A percentile compares a stretch with the other conserved stretches of the same genome.
These are phyloP conservation scores for Drosophila neotestacea DNA, from an alignment of 2,888 invertebrate genomes.

Conservation along the genomic window DNA sequence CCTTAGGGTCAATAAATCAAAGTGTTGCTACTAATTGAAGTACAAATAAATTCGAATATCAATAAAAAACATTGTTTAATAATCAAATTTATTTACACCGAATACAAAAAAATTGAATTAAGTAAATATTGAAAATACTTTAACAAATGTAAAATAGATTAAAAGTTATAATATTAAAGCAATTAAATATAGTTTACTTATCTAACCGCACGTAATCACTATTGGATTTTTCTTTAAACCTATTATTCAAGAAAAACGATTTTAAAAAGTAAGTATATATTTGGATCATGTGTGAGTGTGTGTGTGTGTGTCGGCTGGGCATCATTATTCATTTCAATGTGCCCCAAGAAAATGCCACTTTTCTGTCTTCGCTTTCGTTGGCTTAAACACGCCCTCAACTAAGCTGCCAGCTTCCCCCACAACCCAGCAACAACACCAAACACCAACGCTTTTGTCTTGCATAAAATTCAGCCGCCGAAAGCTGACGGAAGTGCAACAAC, in stretches of 20 bases:
- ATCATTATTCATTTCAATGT: constrained; percentile 35
- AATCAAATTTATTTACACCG: no score
- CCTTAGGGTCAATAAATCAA: constrained; percentile 32
- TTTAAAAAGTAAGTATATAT: constrained; percentile 44
- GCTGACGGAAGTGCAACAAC: constrained; percentile 60
- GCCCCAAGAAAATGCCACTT: constrained; percentile 40
- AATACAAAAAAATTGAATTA: neutral
- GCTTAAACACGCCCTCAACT: constrained; percentile 38
- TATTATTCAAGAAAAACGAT: constrained; percentile 38
- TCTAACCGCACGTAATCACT: constrained; percentile 8
- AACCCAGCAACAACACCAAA: neutral
- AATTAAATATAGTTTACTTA: constrained; percentile 34
- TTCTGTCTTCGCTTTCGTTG: constrained; percentile 59
- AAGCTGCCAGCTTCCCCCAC: constrained; percentile 11
- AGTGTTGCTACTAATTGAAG: constrained; percentile 3
- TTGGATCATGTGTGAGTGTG: constrained; percentile 29
- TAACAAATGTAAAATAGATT: neutral
- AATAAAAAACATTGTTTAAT: neutral
- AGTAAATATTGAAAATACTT: neutral
- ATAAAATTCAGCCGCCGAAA: constrained; percentile 42
- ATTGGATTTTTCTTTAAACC: constrained; percentile 8
- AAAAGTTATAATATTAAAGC: neutral
- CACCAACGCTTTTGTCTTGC: constrained; percentile 41
- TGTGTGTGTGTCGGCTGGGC: neutral
- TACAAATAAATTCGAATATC: neutral